Percentiles rank a stretch among this genome's conserved stretches.
These are phyloP conservation scores for Ceriagrion tenellum DNA, from an alignment of 2,888 invertebrate species.

Conservation along the genomic window DNA sequence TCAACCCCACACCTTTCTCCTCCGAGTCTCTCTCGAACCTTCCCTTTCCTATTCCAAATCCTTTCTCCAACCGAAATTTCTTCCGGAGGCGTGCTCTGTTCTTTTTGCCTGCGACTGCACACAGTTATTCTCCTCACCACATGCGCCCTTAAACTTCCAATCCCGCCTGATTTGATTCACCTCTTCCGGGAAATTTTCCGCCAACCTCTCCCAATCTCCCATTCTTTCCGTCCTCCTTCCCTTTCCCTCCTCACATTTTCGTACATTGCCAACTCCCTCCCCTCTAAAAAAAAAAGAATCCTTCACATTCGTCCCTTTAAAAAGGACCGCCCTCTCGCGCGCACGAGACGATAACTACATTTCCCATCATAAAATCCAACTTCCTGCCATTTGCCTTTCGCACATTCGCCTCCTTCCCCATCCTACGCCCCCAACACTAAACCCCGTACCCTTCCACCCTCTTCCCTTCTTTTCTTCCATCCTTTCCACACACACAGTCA, in stretches of 20 bases:
- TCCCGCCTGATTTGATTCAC: conserved; percentile 10
- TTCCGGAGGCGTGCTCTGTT: background rate
- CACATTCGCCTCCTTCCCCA: background rate
- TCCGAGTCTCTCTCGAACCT: background rate
- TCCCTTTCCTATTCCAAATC: background rate
- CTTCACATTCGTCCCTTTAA: background rate
- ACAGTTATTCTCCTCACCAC: background rate
- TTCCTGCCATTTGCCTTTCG: conserved; percentile 4
- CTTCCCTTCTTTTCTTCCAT: background rate
- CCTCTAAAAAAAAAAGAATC: too few relatives aligned
- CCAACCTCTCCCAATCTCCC: too few relatives aligned
- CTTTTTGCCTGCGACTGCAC: background rate
- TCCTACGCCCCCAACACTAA: background rate
- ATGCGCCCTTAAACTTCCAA: background rate
- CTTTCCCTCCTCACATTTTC: background rate
- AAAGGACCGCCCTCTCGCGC: background rate
- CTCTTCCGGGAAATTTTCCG: background rate
- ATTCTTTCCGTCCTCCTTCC: background rate
- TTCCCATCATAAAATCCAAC: conserved; percentile 6
- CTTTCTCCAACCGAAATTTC: background rate
- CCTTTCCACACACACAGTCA: too few relatives aligned
- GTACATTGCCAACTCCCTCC: background rate
- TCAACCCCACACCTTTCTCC: background rate
- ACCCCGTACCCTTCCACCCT: background rate
- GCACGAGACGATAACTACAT: conserved; percentile 3